These are phyloP conservation scores for Tachysurus fulvidraco DNA, from an alignment of 2,113 vertebrate species.

Conservation along the genomic window DNA sequence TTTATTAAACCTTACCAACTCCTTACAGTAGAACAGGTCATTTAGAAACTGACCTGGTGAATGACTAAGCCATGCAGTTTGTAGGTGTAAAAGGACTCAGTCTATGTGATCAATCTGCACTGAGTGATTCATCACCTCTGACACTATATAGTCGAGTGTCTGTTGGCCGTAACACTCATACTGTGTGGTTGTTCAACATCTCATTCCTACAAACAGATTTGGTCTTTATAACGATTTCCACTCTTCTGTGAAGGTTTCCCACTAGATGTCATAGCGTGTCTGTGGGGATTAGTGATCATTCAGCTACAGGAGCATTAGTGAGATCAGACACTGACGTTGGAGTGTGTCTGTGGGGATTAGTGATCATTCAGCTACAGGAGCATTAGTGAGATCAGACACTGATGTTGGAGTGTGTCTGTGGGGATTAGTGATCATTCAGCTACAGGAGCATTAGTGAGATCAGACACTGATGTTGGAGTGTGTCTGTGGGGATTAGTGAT, in stretches of 20 bases:
- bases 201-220: not conserved
- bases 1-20: not conserved
- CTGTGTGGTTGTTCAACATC: not conserved
- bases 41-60: constrained; percentile 31
- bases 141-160: not conserved
- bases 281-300: not conserved
- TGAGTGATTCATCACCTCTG: not conserved
- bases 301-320: not conserved
- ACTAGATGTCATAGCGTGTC: not conserved
- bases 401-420: no score
- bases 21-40: not conserved
- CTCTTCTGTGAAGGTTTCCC: not conserved
- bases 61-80: constrained; percentile 55
- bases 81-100: not conserved
- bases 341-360: no score
- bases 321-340: not conserved
- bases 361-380: no score
- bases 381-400: no score
- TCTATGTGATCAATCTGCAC: not conserved
- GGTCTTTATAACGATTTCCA: not conserved
- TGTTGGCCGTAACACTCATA: not conserved
- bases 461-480: no score
- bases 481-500: no score
- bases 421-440: no score
- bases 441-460: no score